These are phyloP conservation scores for Hydrozoanthus tunicans DNA, from an alignment of 64 coral and sea anemone genomes.

Conservation along the genomic window DNA sequence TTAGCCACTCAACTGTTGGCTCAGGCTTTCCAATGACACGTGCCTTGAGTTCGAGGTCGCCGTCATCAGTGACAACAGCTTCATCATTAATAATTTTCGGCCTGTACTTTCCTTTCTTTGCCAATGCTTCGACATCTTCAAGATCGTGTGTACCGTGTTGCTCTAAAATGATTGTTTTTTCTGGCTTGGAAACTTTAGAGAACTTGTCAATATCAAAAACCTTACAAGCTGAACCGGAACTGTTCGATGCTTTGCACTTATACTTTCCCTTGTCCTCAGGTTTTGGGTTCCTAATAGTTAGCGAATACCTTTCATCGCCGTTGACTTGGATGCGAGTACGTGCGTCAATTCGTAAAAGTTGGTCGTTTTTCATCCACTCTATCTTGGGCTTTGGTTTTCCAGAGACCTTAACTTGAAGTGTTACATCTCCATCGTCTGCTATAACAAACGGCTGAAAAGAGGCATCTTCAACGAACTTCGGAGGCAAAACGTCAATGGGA, in stretches of 20 bases:
- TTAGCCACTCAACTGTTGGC: conserved; percentile 74
- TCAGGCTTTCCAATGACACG: conserved; percentile 61
- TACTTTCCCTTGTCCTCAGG: conserved; percentile 76
- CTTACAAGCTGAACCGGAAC: conserved; percentile 43
- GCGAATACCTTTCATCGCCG: conserved; percentile 48
- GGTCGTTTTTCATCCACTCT: conserved; percentile 63
- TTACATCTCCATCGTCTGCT: conserved; percentile 74
- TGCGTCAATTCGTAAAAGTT: conserved; percentile 26
- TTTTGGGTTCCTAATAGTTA: conserved; percentile 64
- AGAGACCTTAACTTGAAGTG: conserved; percentile 64
- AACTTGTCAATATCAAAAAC: conserved; percentile 75
- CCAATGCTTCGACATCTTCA: not conserved
- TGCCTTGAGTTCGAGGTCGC: conserved; percentile 46
- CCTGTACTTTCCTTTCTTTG: conserved; percentile 25
- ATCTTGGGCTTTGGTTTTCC: conserved; percentile 64
- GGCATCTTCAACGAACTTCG: conserved; percentile 64
- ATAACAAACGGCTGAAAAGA: conserved; percentile 65
- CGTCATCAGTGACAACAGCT: conserved; percentile 60
- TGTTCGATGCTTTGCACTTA: conserved; percentile 74
- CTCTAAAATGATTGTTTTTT: conserved; percentile 35
- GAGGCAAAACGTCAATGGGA: not conserved
- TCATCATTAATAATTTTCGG: conserved; percentile 45
- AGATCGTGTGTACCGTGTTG: conserved; percentile 18
- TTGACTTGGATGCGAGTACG: conserved; percentile 34
- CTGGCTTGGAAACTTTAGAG: conserved; percentile 28